These are phyloP conservation scores for Drosophila lacicola DNA, from an alignment of 2,888 invertebrate genomes.

Conservation along the genomic window DNA sequence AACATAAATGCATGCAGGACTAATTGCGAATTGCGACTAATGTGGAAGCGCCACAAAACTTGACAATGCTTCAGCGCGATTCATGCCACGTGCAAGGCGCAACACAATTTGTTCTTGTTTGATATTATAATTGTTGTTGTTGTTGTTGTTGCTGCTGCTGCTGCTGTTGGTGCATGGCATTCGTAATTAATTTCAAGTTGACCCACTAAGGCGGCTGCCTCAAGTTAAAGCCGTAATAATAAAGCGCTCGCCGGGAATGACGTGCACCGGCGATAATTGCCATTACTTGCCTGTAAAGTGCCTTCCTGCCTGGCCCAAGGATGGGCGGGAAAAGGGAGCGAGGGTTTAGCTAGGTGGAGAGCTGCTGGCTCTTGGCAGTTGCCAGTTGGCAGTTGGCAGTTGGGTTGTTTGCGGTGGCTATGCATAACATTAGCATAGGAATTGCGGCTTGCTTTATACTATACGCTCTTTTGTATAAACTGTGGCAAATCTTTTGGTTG, in stretches of 20 bases:
- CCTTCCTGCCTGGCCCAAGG: neutral
- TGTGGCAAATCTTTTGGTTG: slow-evolving; percentile 17
- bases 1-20: neutral
- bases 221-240: slow-evolving; percentile 63
- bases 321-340: neutral
- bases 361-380: neutral
- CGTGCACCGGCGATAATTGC: slow-evolving; percentile 76
- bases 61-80: slow-evolving; percentile 40
- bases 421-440: slow-evolving; percentile 66
- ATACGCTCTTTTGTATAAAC: slow-evolving; percentile 25
- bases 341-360: neutral
- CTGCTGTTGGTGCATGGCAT: slow-evolving; percentile 7
- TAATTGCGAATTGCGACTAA: slow-evolving; percentile 34
- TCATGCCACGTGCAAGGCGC: slow-evolving; percentile 40
- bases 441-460: slow-evolving; percentile 23
- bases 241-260: slow-evolving; percentile 54
- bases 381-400: slow-evolving; percentile 14
- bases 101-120: slow-evolving; percentile 4
- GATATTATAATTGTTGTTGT: neutral
- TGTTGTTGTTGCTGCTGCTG: neutral
- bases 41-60: slow-evolving; percentile 17
- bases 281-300: slow-evolving; percentile 52
- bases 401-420: neutral
- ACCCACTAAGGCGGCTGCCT: slow-evolving; percentile 66
- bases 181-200: slow-evolving; percentile 74